These are phyloP conservation scores for Diadumene lineata DNA, from an alignment of 92 coral and sea anemone species.

Conservation along the genomic window DNA sequence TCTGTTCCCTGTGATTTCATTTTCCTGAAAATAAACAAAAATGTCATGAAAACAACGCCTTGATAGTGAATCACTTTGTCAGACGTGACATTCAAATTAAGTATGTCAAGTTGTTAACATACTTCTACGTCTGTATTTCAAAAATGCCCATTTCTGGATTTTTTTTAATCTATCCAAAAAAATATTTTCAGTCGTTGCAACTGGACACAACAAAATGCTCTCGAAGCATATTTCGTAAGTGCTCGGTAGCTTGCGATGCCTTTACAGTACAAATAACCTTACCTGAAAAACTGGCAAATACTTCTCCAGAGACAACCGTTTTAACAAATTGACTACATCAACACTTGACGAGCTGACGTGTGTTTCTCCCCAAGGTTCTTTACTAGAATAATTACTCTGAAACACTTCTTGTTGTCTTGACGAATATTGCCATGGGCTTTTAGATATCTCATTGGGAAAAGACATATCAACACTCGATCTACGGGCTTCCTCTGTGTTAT, in stretches of 20 bases:
- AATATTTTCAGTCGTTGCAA: too few relatives aligned
- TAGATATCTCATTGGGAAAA: conserved; percentile 54
- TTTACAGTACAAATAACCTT: conserved; percentile 9
- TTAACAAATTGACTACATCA: conserved; percentile 70
- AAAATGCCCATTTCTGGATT: too few relatives aligned
- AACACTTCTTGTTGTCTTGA: conserved; percentile 64
- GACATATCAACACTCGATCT: conserved; percentile 74
- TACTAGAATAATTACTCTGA: conserved; percentile 56
- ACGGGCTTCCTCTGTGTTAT: conserved; percentile 52
- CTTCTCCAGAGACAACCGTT: conserved; percentile 77
- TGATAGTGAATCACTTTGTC: too few relatives aligned
- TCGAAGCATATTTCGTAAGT: too few relatives aligned
- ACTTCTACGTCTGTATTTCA: too few relatives aligned
- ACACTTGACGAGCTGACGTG: conserved; percentile 33
- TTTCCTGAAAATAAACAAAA: conserved; percentile 50
- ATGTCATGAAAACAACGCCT: not conserved
- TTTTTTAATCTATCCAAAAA: too few relatives aligned
- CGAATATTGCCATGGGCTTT: conserved; percentile 71
- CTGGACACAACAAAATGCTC: too few relatives aligned
- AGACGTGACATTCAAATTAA: too few relatives aligned
- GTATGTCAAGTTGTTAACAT: too few relatives aligned
- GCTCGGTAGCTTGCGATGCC: too few relatives aligned
- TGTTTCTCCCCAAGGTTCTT: conserved; percentile 84
- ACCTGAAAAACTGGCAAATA: conserved; percentile 90
- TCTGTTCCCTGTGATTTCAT: conserved; percentile 65